These are phyloP conservation scores for Tyto alba DNA, from an alignment of 2,113 vertebrate species.

Conservation along the genomic window DNA sequence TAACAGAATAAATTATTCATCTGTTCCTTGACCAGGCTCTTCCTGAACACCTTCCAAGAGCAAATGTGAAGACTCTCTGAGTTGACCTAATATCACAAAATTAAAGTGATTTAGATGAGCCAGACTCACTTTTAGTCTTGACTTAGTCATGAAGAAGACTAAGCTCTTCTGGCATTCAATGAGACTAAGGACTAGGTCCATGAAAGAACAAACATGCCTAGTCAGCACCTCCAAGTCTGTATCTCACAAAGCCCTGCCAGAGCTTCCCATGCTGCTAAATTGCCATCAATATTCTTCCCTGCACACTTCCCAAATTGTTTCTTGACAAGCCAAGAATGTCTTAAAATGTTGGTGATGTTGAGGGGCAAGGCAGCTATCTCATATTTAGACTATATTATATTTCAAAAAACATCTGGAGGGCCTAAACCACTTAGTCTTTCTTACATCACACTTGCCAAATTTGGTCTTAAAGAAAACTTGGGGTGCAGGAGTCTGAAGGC, in stretches of 20 bases:
- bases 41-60: not conserved
- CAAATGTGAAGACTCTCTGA: not conserved
- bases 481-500: not conserved
- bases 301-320: not conserved
- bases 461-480: not conserved
- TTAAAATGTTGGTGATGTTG: not conserved
- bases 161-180: not conserved
- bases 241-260: not conserved
- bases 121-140: not conserved
- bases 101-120: not conserved
- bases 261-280: not conserved
- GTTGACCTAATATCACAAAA: not conserved
- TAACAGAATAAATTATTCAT: not conserved
- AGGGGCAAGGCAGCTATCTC: not conserved
- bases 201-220: not conserved
- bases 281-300: rapidly evolving
- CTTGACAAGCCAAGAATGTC: not conserved
- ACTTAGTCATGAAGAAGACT: not conserved
- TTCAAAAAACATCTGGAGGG: not conserved
- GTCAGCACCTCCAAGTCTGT: not conserved
- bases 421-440: not conserved
- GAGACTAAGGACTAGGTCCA: not conserved
- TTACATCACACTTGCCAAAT: not conserved
- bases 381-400: not conserved
- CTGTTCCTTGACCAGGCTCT: not conserved